Base-by-base conservation (phyloP, 2,888 invertebrate genomes). In the Vanessa cardui region DNA sequence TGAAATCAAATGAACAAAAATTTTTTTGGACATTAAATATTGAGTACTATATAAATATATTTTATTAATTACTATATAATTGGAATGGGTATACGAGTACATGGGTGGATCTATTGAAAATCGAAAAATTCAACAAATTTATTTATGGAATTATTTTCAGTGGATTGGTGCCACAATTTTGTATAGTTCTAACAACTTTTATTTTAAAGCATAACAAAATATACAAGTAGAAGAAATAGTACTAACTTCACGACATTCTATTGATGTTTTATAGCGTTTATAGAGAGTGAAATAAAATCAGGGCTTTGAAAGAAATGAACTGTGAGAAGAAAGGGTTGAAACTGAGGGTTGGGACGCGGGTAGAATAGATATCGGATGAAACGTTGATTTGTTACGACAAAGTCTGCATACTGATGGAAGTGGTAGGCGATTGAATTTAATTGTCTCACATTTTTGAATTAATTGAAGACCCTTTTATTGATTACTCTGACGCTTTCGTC, bases 291-390 rank as follows among this genome's bases (percentile, higher is more conserved):
- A 86, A 85, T 83, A 80, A 87, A 90, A 90, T 87, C 87, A 84
- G 82, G 84, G 85, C 82, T 84, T 81, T 78, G 76, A 77, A 85
- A 83, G 88, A 88, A 88, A 89, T 88, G 88, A 88, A 87, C 85
- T 83, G 86, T 80, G 83, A 83, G 80, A 78, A 79, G 83, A 85
- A 90, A 89, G 90, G 90, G 89, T 89, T 89, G 83, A 72, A 66
- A 85, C 88, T 31, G 21, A 31, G 89, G 90, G 89, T 89, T 88
- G 82, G 71, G 62, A 85, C 89, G 84, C 75, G 85, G 72, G 68
- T 68, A 46, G 90, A 88, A 90, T 90, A 79, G 78, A 84, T 83
- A 79, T 75, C 74, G 72, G 78, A 77, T 81, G 76, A 74, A 80
- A 82, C 83, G 86, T 87, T 88, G 89, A 89, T 89, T 89, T 87